Percentiles rank a stretch among this genome's conserved stretches.
These are phyloP conservation scores for Gasterosteus aculeatus DNA, from an alignment of 2,113 vertebrate species.

Conservation along the genomic window DNA sequence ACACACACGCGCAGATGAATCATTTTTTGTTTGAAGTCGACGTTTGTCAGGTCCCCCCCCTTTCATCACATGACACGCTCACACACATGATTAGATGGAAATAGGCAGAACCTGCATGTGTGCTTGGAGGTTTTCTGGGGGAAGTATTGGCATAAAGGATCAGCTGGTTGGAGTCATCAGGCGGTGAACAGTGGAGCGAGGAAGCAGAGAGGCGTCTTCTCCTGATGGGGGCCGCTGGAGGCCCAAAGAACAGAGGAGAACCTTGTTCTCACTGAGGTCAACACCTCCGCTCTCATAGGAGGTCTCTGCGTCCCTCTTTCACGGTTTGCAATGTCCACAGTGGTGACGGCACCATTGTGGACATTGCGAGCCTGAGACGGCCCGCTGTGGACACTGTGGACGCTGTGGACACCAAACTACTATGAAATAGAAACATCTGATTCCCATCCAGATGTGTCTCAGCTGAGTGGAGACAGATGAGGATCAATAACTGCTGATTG, in stretches of 20 bases:
- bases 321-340: not conserved
- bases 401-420: not conserved
- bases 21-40: slow-evolving; percentile 6
- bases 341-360: too few relatives aligned
- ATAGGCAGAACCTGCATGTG: not conserved
- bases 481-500: slow-evolving; percentile 30
- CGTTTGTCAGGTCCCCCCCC: slow-evolving; percentile 14
- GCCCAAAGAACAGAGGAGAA: too few relatives aligned
- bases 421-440: not conserved
- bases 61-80: not conserved
- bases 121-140: too few relatives aligned
- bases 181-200: not conserved
- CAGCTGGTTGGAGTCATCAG: not conserved
- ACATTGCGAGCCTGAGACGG: not conserved
- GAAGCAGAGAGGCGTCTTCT: too few relatives aligned
- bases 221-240: too few relatives aligned
- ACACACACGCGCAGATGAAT: slow-evolving; percentile 10
- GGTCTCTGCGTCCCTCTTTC: not conserved
- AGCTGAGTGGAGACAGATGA: slow-evolving; percentile 13
- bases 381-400: too few relatives aligned
- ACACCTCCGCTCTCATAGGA: not conserved
- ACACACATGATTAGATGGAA: not conserved
- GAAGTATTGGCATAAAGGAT: not conserved
- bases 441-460: not conserved
- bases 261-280: not conserved